phyloP scores from a whole-genome alignment of 2,888 invertebrate genomes.

The Bellardia pandia region DNA sequence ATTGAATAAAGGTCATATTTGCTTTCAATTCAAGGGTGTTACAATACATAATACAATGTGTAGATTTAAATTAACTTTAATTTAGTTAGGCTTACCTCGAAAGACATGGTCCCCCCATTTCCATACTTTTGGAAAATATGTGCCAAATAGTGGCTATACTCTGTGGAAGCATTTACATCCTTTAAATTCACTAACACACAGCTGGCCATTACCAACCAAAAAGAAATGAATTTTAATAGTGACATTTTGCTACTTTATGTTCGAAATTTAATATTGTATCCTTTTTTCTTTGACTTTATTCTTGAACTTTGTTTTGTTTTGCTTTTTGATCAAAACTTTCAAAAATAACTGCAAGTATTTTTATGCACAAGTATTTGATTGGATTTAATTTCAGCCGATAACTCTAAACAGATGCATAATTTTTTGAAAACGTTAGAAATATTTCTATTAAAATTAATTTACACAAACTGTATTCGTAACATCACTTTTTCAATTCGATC shows the following conservation, averaged over 20 bases:
- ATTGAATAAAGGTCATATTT: constrained; percentile 21
- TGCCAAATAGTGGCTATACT: constrained; percentile 83
- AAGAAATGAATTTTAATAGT: constrained; percentile 11
- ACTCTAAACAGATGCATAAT: constrained; percentile 48
- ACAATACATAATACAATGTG: not conserved
- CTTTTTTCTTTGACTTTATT: constrained; percentile 33
- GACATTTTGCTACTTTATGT: constrained; percentile 41
- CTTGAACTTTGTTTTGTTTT: constrained; percentile 33
- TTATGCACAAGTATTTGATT: not conserved
- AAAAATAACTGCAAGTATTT: constrained; percentile 19
- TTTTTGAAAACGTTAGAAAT: constrained; percentile 6
- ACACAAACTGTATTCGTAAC: constrained; percentile 52
- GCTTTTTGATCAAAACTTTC: constrained; percentile 25
- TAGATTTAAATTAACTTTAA: not conserved
- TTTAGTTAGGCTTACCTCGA: constrained; percentile 80
- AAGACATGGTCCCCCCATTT: constrained; percentile 82
- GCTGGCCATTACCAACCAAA: not conserved
- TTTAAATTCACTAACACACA: constrained; percentile 33
- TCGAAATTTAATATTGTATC: not conserved
- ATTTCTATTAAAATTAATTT: constrained; percentile 31
- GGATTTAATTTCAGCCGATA: not conserved
- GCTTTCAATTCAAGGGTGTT: constrained; percentile 6
- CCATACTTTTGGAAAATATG: constrained; percentile 84
- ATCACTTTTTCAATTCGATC: constrained; percentile 44
- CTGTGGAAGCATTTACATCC: constrained; percentile 76